phyloP scores from a whole-genome alignment of 2,113 vertebrate genomes.

The Columbina picui region DNA sequence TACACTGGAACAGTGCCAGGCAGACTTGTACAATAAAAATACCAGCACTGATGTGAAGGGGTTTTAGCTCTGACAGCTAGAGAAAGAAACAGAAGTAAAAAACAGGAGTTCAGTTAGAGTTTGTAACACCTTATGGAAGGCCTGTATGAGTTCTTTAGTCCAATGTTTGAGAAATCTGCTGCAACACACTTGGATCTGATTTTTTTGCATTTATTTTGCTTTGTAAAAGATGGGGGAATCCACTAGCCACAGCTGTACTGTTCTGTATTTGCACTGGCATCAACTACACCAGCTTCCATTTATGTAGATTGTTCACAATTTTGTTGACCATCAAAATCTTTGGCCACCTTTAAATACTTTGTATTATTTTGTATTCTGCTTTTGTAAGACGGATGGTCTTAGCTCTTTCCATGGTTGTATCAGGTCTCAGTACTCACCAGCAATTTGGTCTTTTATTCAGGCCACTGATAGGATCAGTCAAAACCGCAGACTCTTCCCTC shows the following conservation, averaged over 20 bases:
- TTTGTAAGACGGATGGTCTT: neutral
- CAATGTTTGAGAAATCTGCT: accelerated
- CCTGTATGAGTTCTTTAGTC: neutral
- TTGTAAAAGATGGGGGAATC: neutral
- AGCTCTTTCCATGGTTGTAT: neutral
- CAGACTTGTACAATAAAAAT: neutral
- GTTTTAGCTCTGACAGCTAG: neutral
- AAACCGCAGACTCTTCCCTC: neutral
- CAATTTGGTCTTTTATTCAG: neutral
- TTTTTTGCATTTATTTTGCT: neutral
- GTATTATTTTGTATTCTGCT: neutral
- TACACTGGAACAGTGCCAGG: neutral
- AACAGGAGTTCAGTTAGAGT: neutral
- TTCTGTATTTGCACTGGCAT: neutral
- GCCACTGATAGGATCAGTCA: neutral
- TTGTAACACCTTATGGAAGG: neutral
- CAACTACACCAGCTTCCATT: neutral
- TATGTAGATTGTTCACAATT: neutral
- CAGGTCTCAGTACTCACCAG: accelerated
- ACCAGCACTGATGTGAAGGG: neutral
- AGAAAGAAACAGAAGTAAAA: neutral
- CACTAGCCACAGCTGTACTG: neutral
- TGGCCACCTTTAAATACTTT: neutral
- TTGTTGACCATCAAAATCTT: neutral
- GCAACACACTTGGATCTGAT: neutral